phyloP scores from a whole-genome alignment of 2,113 vertebrate genomes.

The Channa maculata region DNA sequence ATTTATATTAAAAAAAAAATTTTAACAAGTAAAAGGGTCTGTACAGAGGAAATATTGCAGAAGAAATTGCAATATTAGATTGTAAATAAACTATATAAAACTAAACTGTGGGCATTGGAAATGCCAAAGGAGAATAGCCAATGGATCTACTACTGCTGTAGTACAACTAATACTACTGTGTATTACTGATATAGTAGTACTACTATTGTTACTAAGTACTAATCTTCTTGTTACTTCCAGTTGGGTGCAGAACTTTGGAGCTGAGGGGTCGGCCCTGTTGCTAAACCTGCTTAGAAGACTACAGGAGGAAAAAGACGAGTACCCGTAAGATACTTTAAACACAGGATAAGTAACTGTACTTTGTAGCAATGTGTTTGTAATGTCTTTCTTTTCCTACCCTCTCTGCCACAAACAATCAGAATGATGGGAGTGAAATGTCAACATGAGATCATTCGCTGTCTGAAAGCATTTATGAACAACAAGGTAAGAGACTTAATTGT shows the following conservation, averaged over 20 bases:
- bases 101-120: neutral
- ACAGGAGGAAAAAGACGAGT: slow-evolving; percentile 89
- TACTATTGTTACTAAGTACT: neutral
- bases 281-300: slow-evolving; percentile 86
- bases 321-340: slow-evolving; percentile 77
- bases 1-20: too few species aligned
- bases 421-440: slow-evolving; percentile 83
- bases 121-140: neutral
- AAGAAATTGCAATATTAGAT: neutral
- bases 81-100: neutral
- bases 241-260: slow-evolving; percentile 94
- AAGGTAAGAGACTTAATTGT: slow-evolving; percentile 79
- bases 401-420: slow-evolving; percentile 39
- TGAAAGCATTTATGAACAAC: slow-evolving; percentile 96
- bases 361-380: slow-evolving; percentile 9
- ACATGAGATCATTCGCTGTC: slow-evolving; percentile 91
- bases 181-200: too few species aligned
- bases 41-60: too few species aligned
- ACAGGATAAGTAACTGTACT: neutral
- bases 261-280: slow-evolving; percentile 87
- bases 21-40: too few species aligned
- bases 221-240: slow-evolving; percentile 70
- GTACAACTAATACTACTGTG: too few species aligned
- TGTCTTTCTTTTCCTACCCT: neutral
- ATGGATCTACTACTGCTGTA: too few species aligned